Conservation (phyloP, 2,113 vertebrate species). For the Loxodonta africana region DNA sequence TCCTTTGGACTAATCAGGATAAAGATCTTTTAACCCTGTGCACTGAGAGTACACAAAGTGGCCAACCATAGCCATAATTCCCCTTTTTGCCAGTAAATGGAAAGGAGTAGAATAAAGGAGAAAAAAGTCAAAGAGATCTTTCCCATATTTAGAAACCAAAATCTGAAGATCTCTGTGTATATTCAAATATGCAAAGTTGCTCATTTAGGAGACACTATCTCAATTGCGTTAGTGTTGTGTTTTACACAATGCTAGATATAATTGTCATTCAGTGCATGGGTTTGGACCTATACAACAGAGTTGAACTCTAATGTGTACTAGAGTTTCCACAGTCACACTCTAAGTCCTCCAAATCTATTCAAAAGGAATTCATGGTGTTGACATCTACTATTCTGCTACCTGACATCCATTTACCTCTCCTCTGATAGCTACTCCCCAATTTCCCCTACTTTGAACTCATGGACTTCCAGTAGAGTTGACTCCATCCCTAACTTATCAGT, state of each 20-base stretch:
- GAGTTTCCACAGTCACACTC: not conserved
- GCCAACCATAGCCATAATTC: not conserved
- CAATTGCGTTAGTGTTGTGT: not conserved
- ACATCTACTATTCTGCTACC: not conserved
- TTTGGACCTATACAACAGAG: not conserved
- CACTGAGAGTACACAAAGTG: not conserved
- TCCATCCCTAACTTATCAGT: not conserved
- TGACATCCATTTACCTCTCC: not conserved
- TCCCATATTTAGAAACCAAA: conserved; percentile 42
- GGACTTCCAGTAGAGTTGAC: not conserved
- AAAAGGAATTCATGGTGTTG: not conserved
- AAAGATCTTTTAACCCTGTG: not conserved
- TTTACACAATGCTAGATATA: conserved; percentile 25
- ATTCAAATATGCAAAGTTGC: not conserved
- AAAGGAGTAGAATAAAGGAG: not conserved
- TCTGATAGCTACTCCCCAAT: not conserved
- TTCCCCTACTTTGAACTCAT: not conserved
- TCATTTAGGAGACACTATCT: not conserved
- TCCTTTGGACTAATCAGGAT: not conserved
- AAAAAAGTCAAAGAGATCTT: not conserved
- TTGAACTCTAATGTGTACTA: not conserved
- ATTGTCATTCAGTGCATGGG: not conserved
- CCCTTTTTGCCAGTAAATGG: not conserved
- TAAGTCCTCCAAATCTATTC: conserved; percentile 2
- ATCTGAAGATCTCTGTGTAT: not conserved